phyloP scores from a whole-genome alignment of 2,888 invertebrate genomes.

The Blastobasis adustella region DNA sequence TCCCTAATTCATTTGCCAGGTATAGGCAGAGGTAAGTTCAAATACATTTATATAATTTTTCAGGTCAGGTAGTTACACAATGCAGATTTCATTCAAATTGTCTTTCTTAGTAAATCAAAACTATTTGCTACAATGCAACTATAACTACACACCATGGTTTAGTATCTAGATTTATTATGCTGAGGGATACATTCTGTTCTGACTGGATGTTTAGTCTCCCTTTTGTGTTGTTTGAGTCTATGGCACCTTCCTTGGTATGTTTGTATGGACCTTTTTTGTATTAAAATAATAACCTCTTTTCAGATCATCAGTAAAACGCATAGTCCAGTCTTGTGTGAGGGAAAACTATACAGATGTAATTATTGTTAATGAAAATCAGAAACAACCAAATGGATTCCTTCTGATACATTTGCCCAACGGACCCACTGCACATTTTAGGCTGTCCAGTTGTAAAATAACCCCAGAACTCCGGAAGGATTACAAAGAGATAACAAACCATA shows the following conservation, averaged over 20 bases:
- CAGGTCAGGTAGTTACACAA: no score
- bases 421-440: conserved; percentile 96
- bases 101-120: no score
- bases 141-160: no score
- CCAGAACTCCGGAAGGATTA: conserved; percentile 87
- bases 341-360: conserved; percentile 91
- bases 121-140: no score
- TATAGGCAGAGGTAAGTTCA: conserved; percentile 78
- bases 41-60: neutral
- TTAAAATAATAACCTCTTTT: conserved; percentile 23
- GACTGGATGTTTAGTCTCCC: no score
- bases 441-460: conserved; percentile 94
- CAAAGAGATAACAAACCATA: conserved; percentile 88
- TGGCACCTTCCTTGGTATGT: no score
- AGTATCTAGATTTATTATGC: no score
- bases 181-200: no score
- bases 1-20: conserved; percentile 92
- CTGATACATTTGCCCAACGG: conserved; percentile 96
- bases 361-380: conserved; percentile 95
- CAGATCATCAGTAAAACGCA: conserved; percentile 93
- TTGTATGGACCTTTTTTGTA: no score
- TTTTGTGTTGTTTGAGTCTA: no score
- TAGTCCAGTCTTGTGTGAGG: conserved; percentile 88
- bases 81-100: no score
- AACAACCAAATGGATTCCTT: conserved; percentile 93